Conservation (phyloP, 2,113 vertebrate species). For the Megaceryle torquata region DNA sequence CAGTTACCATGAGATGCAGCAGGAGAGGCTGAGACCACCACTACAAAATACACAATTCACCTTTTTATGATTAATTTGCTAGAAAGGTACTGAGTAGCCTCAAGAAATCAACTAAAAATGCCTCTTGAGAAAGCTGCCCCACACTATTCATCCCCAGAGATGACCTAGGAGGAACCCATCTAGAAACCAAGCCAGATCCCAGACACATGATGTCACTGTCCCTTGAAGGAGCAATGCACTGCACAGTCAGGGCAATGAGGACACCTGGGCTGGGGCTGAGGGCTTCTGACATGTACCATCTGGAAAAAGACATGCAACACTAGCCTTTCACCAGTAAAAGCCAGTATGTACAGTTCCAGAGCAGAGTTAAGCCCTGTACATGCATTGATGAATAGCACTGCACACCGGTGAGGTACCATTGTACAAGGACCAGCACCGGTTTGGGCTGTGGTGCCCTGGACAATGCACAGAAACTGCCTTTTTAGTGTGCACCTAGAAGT, state of each 20-base stretch:
- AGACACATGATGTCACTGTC: rapidly evolving
- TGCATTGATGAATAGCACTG: rapidly evolving
- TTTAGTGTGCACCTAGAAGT: too few species aligned
- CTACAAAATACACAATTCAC: neutral
- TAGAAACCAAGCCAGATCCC: neutral
- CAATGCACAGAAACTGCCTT: neutral
- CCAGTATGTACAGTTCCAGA: neutral
- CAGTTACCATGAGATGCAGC: neutral
- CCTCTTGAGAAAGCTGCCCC: neutral
- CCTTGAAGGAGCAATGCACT: rapidly evolving
- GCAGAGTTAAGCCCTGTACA: neutral
- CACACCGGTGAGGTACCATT: too few species aligned
- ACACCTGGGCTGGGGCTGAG: neutral
- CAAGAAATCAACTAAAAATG: rapidly evolving
- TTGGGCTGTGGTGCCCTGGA: neutral
- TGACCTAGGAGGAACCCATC: neutral
- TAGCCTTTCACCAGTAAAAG: neutral
- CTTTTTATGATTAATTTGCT: rapidly evolving
- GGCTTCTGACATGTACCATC: rapidly evolving
- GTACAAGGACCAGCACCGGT: neutral
- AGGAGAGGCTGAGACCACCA: neutral
- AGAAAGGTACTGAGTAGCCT: rapidly evolving
- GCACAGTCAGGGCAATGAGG: neutral
- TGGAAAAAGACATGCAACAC: neutral
- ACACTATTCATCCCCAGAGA: neutral